These are phyloP conservation scores for Sarotherodon lohbergeri DNA, from an alignment of 2,113 vertebrate species.

Conservation along the genomic window DNA sequence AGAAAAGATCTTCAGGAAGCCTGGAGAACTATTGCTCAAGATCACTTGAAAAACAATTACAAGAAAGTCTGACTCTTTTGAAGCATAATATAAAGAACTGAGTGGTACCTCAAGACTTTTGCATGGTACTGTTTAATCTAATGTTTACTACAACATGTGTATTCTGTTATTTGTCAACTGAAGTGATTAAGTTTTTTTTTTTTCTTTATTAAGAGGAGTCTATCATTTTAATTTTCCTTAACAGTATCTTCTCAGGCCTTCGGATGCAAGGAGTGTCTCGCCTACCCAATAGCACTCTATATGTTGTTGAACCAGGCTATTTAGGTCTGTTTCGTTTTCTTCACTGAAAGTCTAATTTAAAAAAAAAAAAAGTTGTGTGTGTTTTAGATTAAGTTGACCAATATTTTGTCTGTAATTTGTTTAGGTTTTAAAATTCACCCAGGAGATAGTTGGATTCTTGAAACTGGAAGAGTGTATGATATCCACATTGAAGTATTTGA, in stretches of 20 bases:
- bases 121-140: not conserved
- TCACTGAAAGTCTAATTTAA: not conserved
- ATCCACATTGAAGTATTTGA: constrained; percentile 88
- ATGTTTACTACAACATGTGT: not conserved
- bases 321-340: constrained; percentile 73
- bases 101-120: not conserved
- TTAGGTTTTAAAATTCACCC: constrained; percentile 87
- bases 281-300: constrained; percentile 90
- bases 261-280: constrained; percentile 89
- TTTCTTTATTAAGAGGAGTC: not conserved
- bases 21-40: not conserved
- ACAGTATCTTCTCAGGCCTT: constrained; percentile 70
- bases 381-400: not conserved
- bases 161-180: not conserved
- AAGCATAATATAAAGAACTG: not conserved
- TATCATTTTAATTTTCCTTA: constrained; percentile 62
- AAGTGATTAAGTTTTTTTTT: not conserved
- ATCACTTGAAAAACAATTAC: not conserved
- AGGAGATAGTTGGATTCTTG: constrained; percentile 91
- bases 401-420: not conserved
- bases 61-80: not conserved
- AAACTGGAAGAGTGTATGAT: constrained; percentile 82
- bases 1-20: not conserved
- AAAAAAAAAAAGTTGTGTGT: not conserved
- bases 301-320: constrained; percentile 87